Conservation (phyloP, 2,797 vertebrate species). For the Lutjanus argentimaculatus region DNA sequence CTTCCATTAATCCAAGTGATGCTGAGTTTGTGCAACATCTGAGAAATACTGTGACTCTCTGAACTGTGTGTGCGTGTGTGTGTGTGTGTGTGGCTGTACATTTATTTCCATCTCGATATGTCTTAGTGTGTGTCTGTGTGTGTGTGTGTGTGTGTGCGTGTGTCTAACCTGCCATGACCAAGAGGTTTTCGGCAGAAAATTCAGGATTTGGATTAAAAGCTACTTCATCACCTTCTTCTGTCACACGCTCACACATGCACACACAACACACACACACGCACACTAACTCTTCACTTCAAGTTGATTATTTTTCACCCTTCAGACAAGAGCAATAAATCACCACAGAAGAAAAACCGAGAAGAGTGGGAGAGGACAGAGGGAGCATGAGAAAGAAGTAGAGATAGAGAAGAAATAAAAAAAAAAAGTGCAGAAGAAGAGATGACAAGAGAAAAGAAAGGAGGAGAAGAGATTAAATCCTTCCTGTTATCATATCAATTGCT, state of each 20-base stretch:
- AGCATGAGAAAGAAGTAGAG: conserved; percentile 32
- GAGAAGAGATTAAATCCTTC: conserved; percentile 47
- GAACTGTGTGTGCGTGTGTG: conserved; percentile 46
- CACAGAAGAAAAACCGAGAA: conserved; percentile 66
- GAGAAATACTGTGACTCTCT: conserved; percentile 58
- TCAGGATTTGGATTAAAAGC: conserved; percentile 83
- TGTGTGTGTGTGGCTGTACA: neutral
- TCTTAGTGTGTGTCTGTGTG: conserved; percentile 37
- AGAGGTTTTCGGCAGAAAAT: conserved; percentile 77
- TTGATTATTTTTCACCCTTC: conserved; percentile 83
- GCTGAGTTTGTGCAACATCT: conserved; percentile 75
- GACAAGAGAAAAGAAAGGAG: conserved; percentile 34
- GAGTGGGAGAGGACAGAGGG: conserved; percentile 42
- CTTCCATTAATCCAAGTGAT: conserved; percentile 75
- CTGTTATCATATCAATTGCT: conserved; percentile 60
- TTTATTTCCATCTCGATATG: conserved; percentile 33
- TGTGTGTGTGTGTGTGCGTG: conserved; percentile 34
- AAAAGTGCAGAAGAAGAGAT: conserved; percentile 39
- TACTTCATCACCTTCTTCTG: conserved; percentile 77
- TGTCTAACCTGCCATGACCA: conserved; percentile 72
- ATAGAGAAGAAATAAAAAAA: conserved; percentile 21
- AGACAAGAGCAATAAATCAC: conserved; percentile 84
- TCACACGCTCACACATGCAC: conserved; percentile 46
- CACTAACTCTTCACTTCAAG: conserved; percentile 75
- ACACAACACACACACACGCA: conserved; percentile 30